Evolutionary conservation across 2,888 invertebrate genomes (phyloP).

Genomic region (Apocheima hispidaria): DNA sequence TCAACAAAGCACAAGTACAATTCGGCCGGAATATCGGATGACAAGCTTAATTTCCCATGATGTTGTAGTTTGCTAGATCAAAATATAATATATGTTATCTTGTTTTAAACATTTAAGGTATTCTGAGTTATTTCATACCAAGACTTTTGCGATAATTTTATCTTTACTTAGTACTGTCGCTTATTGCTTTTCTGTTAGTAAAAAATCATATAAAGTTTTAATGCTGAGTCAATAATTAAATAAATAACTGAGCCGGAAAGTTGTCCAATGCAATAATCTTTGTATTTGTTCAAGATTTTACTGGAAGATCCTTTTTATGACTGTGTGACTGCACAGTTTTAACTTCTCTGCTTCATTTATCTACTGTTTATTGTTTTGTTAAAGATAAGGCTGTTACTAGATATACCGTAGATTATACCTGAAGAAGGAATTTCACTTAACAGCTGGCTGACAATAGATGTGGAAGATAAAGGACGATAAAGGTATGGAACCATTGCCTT

Average conservation of each 20-base stretch:
- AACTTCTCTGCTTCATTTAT: slow-evolving; percentile 37
- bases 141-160: too few species aligned
- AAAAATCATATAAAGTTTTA: neutral
- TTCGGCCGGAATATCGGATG: too few species aligned
- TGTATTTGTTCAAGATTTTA: slow-evolving; percentile 22
- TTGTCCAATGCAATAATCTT: neutral
- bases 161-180: too few species aligned
- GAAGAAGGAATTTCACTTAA: slow-evolving; percentile 42
- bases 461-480: slow-evolving; percentile 14
- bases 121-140: too few species aligned
- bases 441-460: slow-evolving; percentile 35
- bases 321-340: slow-evolving; percentile 30
- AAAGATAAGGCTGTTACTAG: slow-evolving; percentile 43
- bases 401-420: too few species aligned
- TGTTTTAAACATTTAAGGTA: too few species aligned
- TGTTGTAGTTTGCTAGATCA: too few species aligned
- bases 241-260: neutral
- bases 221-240: neutral
- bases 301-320: slow-evolving; percentile 23
- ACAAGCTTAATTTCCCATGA: too few species aligned
- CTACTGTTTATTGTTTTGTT: slow-evolving; percentile 46
- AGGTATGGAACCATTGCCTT: neutral
- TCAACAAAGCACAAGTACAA: too few species aligned
- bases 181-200: neutral
- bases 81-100: too few species aligned